These are phyloP conservation scores for Hiodon alosoides DNA, from an alignment of 2,113 vertebrate species.

Conservation along the genomic window DNA sequence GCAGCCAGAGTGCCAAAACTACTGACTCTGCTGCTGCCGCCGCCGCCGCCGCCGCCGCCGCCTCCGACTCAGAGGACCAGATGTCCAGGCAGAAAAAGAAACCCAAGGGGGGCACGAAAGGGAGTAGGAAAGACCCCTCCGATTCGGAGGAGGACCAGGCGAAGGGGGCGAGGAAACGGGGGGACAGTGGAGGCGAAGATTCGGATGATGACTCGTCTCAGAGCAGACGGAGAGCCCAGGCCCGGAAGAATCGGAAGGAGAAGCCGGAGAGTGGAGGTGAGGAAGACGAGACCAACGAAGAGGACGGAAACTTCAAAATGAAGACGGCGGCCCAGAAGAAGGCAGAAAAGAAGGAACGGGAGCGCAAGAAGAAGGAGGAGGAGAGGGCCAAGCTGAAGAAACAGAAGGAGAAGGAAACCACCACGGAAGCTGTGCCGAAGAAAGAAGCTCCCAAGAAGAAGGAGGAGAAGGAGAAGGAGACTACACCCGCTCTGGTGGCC, in stretches of 20 bases:
- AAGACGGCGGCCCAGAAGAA: conserved; percentile 97
- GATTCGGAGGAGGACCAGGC: conserved; percentile 63
- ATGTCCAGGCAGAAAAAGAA: conserved; percentile 55
- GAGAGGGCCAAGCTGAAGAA: conserved; percentile 75
- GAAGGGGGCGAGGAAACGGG: conserved; percentile 29
- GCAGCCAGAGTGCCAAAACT: conserved; percentile 62
- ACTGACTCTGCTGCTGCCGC: conserved; percentile 26
- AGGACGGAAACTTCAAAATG: conserved; percentile 73
- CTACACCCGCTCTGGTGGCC: conserved; percentile 23
- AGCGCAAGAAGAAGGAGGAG: conserved; percentile 86
- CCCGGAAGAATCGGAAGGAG: conserved; percentile 73
- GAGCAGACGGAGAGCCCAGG: conserved; percentile 61
- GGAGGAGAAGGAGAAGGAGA: conserved; percentile 33
- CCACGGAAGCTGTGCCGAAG: conserved; percentile 27
- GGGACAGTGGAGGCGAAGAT: conserved; percentile 48
- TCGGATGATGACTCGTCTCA: conserved; percentile 60
- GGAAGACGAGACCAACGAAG: conserved; percentile 64
- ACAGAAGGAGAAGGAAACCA: conserved; percentile 59
- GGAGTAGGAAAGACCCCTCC: conserved; percentile 53
- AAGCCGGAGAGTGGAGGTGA: conserved; percentile 58
- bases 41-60: conserved; percentile 57
- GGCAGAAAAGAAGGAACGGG: conserved; percentile 94
- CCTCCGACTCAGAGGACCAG: conserved; percentile 70
- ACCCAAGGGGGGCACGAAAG: conserved; percentile 69
- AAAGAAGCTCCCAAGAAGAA: conserved; percentile 51